Evolutionary conservation across 2,888 invertebrate species (phyloP), one percentile per base, ranked within the genome.

Genomic region (Syrista parreyssii): DNA sequence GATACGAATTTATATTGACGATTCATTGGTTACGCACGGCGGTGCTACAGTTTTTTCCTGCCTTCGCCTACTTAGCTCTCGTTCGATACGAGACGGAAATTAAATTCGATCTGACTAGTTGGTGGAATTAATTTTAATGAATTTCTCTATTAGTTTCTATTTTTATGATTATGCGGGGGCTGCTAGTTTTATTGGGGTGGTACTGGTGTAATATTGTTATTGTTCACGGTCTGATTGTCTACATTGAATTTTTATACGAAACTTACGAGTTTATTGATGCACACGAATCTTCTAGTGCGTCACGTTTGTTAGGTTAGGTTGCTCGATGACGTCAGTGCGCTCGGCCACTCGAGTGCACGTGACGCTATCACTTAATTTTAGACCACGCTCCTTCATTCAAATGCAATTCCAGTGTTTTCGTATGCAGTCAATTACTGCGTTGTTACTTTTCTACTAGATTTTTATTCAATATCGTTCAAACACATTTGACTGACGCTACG

Each of bases 291-390:
- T 55, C 6, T 55, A 55, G 55, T 23, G 23, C 23, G 9, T 55
- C 55, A 23, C 15, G 55, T 9, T 55, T 55, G 1, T 55, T 55
- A 55, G 55, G 55, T 55, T 55, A 55, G 55, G 23, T 55, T 55
- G 23, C 55, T 23, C 75, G 75, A 83, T 84, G 82, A 83, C 81
- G 84, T 84, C 84, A 83, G 76, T 77, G 33, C 40, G 73, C 11
- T 55, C 76, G 71, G 73, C 75, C 30, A 74, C 34, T 55, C 12
- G 23, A 11, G 36, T 68, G 76, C 33, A 71, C 80, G 83, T 84
- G 84, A 86, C 86, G 84, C 82, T 86, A 82, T 85, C 86, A 80
- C 82, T 87, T 85, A 86, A 86, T 86, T 87, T 86, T 85, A 84
- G 85, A 84, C 75, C 79, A 36, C 77, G 32, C 12, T 55, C 36